Conservation (phyloP, 2,797 vertebrate species). For the Pitangus sulphuratus region DNA sequence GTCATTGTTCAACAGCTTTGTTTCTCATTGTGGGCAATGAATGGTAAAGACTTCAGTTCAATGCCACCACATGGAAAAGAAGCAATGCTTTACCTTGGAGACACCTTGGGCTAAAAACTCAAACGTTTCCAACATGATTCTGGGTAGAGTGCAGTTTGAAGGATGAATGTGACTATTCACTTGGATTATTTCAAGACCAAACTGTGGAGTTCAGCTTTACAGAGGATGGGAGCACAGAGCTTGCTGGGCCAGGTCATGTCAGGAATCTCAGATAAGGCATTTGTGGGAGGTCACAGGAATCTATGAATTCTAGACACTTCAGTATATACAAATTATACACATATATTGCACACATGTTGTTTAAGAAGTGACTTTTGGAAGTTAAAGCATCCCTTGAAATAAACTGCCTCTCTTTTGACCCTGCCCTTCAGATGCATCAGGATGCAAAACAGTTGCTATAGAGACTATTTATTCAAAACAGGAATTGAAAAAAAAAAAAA, state of each 20-base stretch:
- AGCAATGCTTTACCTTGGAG: background rate
- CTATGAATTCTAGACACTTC: background rate
- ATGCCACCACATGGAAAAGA: background rate
- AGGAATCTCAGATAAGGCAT: background rate
- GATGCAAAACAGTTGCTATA: background rate
- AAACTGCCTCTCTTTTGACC: background rate
- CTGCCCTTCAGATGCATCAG: background rate
- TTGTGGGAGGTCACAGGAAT: background rate
- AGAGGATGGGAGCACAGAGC: background rate
- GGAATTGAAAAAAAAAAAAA: fast-evolving
- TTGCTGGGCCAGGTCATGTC: background rate
- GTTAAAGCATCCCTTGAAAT: background rate
- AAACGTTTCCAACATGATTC: background rate
- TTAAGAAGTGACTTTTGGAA: background rate
- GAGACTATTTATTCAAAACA: background rate
- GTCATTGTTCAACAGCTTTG: background rate
- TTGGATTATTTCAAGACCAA: background rate
- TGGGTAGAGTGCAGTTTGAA: background rate
- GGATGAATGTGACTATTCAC: background rate
- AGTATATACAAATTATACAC: fast-evolving
- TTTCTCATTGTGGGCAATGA: background rate
- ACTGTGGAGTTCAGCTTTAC: background rate
- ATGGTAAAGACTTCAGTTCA: background rate
- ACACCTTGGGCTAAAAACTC: background rate
- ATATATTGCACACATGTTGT: background rate